phyloP scores from a whole-genome alignment of 2,888 invertebrate species.

The Colletes collaris region DNA sequence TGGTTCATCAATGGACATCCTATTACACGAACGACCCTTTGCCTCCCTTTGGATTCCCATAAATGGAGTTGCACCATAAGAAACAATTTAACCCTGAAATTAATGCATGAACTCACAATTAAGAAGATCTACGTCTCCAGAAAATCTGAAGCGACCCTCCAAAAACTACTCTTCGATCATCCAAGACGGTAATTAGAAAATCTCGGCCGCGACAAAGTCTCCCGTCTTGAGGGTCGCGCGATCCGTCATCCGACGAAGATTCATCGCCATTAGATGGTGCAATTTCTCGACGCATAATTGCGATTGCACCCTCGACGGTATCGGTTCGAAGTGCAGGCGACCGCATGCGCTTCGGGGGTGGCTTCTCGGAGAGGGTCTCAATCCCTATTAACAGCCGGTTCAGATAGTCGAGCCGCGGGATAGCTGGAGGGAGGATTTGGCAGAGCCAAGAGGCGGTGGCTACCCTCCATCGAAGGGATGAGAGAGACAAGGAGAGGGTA shows the following conservation, averaged over 20 bases:
- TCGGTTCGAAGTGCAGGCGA: conserved; percentile 48
- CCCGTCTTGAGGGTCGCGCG: neutral
- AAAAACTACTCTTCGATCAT: too few species aligned
- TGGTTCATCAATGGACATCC: too few species aligned
- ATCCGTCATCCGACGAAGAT: conserved; percentile 33
- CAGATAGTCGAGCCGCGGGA: conserved; percentile 49
- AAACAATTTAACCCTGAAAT: too few species aligned
- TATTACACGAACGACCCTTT: too few species aligned
- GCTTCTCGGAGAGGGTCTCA: conserved; percentile 54
- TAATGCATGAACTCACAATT: too few species aligned
- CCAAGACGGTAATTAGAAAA: too few species aligned
- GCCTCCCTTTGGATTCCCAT: too few species aligned
- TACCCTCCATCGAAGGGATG: conserved; percentile 16
- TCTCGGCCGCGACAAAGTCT: too few species aligned
- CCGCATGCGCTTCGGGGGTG: conserved; percentile 49
- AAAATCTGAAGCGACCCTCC: too few species aligned
- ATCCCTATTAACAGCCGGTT: conserved; percentile 68
- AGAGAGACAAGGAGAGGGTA: conserved; percentile 19
- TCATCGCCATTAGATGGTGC: conserved; percentile 32
- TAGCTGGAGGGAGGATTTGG: conserved; percentile 60
- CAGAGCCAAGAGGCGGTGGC: conserved; percentile 49
- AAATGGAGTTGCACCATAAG: too few species aligned
- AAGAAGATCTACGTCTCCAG: too few species aligned
- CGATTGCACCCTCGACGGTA: conserved; percentile 53
- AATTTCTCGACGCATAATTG: conserved; percentile 63